Evolutionary conservation across 1,140 invertebrate species (phyloP), one percentile per base, ranked within the genome.

Genomic region (Catajapyx aquilonaris): DNA sequence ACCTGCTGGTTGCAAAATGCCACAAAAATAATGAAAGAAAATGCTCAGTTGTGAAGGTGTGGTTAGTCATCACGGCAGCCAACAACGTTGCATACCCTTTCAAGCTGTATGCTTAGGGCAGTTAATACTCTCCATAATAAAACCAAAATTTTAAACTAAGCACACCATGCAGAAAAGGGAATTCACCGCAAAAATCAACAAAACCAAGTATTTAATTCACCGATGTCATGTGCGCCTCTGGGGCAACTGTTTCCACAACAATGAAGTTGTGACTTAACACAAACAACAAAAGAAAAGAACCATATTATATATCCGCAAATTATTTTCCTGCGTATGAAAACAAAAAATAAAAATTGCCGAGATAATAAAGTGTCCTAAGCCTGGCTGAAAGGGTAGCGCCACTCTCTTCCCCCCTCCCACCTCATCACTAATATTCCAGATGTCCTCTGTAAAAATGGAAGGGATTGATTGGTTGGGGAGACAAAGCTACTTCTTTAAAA

Each of bases 71-170:
- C 18, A 15, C 18, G 30, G 18, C 30, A 15, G 13, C 15, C 15
- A 31, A 31, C 30, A 31, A 13, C 18, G 15, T 31, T 31, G 30
- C 30, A 31, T 31, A 31, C 30, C 30, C 30, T 31, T 31, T 31
- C 30, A 31, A 17, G 30, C 30, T 31, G 15, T 31, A 17, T 31
- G 13, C 18, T 31, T 31, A n/a, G n/a, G n/a, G n/a, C n/a, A n/a
- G n/a, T n/a, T n/a, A n/a, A n/a, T n/a, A n/a, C n/a, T n/a, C n/a
- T n/a, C n/a, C n/a, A n/a, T n/a, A n/a, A n/a, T n/a, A n/a, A n/a
- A n/a, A n/a, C n/a, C n/a, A n/a, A n/a, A n/a, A n/a, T n/a, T n/a
- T n/a, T n/a, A n/a, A n/a, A n/a, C n/a, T n/a, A n/a, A n/a, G n/a
- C n/a, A n/a, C n/a, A n/a, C n/a, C n/a, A n/a, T n/a, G n/a, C n/a